phyloP scores from a whole-genome alignment of 2,113 vertebrate genomes.

The Chamaetylas fuelleborni region DNA sequence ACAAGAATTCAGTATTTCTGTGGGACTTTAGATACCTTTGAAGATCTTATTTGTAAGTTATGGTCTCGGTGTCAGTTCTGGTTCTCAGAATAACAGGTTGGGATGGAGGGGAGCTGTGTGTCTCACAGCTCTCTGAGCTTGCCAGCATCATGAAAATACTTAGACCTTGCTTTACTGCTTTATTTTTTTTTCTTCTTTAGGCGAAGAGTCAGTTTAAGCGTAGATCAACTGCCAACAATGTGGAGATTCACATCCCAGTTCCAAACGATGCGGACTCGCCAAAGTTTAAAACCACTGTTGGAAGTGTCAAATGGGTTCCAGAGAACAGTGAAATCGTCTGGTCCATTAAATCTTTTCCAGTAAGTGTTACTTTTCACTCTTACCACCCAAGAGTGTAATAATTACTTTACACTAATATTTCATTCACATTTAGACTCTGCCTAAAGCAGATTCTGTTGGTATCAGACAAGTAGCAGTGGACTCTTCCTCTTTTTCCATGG shows the following conservation, averaged over 20 bases:
- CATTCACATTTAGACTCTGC: not conserved
- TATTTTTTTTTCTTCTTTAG: slow-evolving; percentile 54
- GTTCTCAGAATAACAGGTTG: fast-evolving
- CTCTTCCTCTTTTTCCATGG: not conserved
- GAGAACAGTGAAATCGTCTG: slow-evolving; percentile 98
- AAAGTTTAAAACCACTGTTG: slow-evolving; percentile 98
- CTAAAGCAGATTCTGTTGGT: not conserved
- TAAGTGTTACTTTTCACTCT: slow-evolving; percentile 58
- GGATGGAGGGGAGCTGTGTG: not conserved
- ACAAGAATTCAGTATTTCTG: not conserved
- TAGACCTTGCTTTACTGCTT: not conserved
- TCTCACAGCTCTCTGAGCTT: not conserved
- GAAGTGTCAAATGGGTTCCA: slow-evolving; percentile 97
- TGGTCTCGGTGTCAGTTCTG: not conserved
- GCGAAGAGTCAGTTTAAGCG: slow-evolving; percentile 98
- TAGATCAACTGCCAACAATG: slow-evolving; percentile 95
- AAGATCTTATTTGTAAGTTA: not conserved
- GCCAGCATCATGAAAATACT: not conserved
- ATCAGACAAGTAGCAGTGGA: not conserved
- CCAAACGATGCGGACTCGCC: slow-evolving; percentile 96
- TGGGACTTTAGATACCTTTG: not conserved
- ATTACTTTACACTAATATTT: not conserved
- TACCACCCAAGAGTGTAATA: not conserved
- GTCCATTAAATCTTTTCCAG: slow-evolving; percentile 98
- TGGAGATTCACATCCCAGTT: slow-evolving; percentile 98